These are phyloP conservation scores for Aplidium turbinatum DNA, from an alignment of 23 tunicate species.

Conservation along the genomic window DNA sequence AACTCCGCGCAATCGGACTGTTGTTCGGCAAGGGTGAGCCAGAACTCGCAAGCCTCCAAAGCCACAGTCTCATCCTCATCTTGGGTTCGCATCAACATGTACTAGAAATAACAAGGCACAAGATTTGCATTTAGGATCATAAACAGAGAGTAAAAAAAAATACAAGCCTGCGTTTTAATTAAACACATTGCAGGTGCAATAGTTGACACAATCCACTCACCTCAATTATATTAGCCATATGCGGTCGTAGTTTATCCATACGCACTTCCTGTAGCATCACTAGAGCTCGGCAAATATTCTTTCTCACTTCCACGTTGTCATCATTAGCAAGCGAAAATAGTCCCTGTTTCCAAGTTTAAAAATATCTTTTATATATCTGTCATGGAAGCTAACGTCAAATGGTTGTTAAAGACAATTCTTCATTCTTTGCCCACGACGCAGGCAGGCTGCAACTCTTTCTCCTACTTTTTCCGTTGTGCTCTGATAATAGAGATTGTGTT, in stretches of 20 bases:
- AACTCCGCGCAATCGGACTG: constrained; percentile 61
- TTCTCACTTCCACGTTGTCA: constrained; percentile 78
- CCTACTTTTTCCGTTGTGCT: too few relatives aligned
- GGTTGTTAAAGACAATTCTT: too few relatives aligned
- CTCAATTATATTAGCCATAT: constrained; percentile 78
- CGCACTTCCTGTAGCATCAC: constrained; percentile 95
- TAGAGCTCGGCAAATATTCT: constrained; percentile 82
- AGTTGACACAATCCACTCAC: too few relatives aligned
- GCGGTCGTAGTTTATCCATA: constrained; percentile 86
- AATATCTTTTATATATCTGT: too few relatives aligned
- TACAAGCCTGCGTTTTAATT: neutral
- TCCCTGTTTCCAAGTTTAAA: too few relatives aligned
- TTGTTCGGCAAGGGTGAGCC: constrained; percentile 94
- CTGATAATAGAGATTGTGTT: too few relatives aligned
- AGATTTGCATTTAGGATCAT: too few relatives aligned
- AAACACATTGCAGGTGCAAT: too few relatives aligned
- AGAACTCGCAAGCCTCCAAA: constrained; percentile 94
- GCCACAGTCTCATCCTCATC: constrained; percentile 86
- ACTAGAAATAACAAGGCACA: too few relatives aligned
- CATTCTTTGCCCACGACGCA: too few relatives aligned
- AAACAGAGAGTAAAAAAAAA: neutral
- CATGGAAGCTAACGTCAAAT: too few relatives aligned
- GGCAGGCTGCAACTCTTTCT: too few relatives aligned
- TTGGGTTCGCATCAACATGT: constrained; percentile 86
- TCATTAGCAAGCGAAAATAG: constrained; percentile 85